Evolutionary conservation across 2,797 vertebrate species (phyloP).

Genomic region (Pseudomugil gertrudae): DNA sequence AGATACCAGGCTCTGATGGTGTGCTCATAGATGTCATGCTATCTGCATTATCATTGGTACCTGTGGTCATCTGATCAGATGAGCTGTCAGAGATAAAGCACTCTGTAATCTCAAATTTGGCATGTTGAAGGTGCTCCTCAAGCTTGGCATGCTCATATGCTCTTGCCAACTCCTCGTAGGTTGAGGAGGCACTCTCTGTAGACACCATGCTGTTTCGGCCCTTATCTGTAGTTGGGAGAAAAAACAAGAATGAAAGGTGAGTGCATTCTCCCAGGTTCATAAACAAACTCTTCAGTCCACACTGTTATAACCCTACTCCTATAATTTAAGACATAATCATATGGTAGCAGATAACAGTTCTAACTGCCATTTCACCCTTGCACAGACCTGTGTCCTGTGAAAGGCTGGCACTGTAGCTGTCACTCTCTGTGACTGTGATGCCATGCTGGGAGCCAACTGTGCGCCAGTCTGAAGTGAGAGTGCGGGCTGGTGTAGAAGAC

Average conservation of each 20-base stretch:
- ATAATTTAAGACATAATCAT: constrained; percentile 9
- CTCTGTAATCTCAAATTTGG: constrained; percentile 99
- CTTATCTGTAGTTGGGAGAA: constrained; percentile 84
- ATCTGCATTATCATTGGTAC: constrained; percentile 97
- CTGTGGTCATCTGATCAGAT: constrained; percentile 98
- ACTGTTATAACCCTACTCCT: constrained; percentile 9
- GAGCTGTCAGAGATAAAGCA: constrained; percentile 99
- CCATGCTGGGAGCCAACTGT: constrained; percentile 96
- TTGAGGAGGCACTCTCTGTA: constrained; percentile 97
- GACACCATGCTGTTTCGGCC: constrained; percentile 99
- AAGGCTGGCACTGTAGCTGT: constrained; percentile 98
- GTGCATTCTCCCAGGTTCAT: constrained; percentile 1
- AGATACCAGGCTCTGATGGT: constrained; percentile 96
- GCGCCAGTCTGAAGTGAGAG: constrained; percentile 96
- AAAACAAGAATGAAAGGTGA: neutral
- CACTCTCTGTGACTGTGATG: constrained; percentile 97
- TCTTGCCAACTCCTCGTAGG: constrained; percentile 96
- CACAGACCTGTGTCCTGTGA: constrained; percentile 95
- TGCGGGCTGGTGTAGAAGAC: constrained; percentile 94
- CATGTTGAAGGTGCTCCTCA: constrained; percentile 97
- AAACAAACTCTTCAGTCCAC: neutral
- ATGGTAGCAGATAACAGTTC: constrained; percentile 32
- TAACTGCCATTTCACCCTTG: constrained; percentile 40
- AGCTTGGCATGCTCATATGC: constrained; percentile 98
- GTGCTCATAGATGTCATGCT: constrained; percentile 99